These are phyloP conservation scores for Caenorhabditis briggsae DNA, from an alignment of 1,140 invertebrate genomes.

Conservation along the genomic window DNA sequence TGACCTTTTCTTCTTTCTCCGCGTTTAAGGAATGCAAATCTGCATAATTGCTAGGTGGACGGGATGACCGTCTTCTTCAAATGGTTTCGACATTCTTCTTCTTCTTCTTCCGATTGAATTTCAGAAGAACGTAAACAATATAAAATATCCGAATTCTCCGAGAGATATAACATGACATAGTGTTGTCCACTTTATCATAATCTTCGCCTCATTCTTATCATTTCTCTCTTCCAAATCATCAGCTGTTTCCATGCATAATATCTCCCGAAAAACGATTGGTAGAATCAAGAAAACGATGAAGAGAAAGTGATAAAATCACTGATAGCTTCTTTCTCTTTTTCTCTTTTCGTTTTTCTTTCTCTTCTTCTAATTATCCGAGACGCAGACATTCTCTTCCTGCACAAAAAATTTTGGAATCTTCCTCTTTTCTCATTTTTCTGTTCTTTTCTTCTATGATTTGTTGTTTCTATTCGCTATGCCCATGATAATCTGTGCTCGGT, in stretches of 20 bases:
- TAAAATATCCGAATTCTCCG: not conserved
- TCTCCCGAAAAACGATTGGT: conserved; percentile 46
- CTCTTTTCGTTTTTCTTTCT: conserved; percentile 10
- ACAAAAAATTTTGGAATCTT: not conserved
- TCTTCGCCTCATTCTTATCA: conserved; percentile 10
- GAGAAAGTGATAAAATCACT: conserved; percentile 33
- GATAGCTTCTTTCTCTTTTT: not conserved
- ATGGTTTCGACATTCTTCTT: conserved; percentile 7
- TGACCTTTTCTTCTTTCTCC: not conserved
- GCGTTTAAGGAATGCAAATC: not conserved
- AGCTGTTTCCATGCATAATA: conserved; percentile 43
- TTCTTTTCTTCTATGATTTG: not conserved
- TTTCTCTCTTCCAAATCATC: conserved; percentile 10
- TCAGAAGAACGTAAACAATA: conserved; percentile 49
- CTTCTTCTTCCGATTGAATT: conserved; percentile 25
- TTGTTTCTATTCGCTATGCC: not conserved
- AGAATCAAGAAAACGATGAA: not conserved
- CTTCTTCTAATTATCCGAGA: not conserved
- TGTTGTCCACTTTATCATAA: conserved; percentile 47
- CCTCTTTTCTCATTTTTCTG: not conserved
- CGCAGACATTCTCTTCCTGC: conserved; percentile 2
- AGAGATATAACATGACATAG: not conserved
- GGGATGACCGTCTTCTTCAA: conserved; percentile 10
- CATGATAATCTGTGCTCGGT: conserved; percentile 42
- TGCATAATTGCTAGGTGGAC: conserved; percentile 43